Evolutionary conservation across 1,140 invertebrate species (phyloP).

Genomic region (Orchestia grillus): DNA sequence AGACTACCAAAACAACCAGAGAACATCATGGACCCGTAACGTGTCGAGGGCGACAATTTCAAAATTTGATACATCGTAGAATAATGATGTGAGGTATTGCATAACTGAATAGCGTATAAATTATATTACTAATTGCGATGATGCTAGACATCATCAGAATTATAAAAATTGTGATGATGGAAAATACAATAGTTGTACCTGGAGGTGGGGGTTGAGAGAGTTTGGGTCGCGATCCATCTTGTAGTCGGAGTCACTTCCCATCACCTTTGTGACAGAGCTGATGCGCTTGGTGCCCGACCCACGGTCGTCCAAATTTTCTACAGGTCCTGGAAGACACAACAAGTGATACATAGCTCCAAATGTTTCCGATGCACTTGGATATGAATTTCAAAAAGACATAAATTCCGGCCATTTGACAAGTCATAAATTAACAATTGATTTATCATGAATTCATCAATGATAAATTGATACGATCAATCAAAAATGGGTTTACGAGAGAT

Average conservation of each 20-base stretch:
- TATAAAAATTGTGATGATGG: background rate
- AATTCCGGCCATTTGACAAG: background rate
- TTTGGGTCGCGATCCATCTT: slow-evolving; percentile 53
- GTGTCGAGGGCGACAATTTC: no score
- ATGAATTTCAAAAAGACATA: background rate
- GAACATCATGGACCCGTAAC: no score
- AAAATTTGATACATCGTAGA: no score
- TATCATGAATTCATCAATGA: background rate
- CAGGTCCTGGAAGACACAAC: background rate
- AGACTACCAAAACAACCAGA: no score
- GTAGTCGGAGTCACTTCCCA: slow-evolving; percentile 25
- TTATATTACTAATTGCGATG: no score
- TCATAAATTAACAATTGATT: background rate
- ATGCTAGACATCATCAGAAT: background rate
- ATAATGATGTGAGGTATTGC: no score
- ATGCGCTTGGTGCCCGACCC: background rate
- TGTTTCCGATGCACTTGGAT: background rate
- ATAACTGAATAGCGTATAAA: no score
- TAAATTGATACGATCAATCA: background rate
- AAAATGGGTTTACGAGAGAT: background rate
- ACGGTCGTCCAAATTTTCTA: background rate
- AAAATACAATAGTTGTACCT: slow-evolving; percentile 10
- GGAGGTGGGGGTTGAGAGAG: slow-evolving; percentile 52
- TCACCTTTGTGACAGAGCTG: slow-evolving; percentile 32
- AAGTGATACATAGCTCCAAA: background rate